Evolutionary conservation across 2,888 invertebrate species (phyloP), one percentile per base, ranked within the genome.

Genomic region (Drosophila kuntzei): DNA sequence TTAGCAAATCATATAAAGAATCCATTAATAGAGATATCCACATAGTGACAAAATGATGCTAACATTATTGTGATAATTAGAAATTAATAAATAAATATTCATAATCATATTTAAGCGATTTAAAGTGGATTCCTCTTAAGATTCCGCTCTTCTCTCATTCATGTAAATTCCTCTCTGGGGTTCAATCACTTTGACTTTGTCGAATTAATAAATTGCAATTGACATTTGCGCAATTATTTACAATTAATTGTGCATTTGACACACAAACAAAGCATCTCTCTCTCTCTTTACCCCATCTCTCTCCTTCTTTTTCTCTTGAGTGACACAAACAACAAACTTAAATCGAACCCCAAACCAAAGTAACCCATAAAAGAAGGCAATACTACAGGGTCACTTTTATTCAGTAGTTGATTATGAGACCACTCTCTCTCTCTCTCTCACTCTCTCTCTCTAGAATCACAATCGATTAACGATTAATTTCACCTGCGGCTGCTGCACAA

Each of bases 391-490:
- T 63, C 32, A 39, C 14, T 44, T n/a, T 29, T 22, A 41, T 58
- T 36, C 41, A 50, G 20, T 58, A 64, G 47, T 71, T 63, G 79
- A 65, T 67, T 71, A 69, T 75, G 43, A 44, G 32, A 36, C 61
- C 44, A 20, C 64, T 27, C 18, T 14, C 57, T 20, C 55, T 46
- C 36, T 22, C 41, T 11, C 80, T 58, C 51, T 18, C 16, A 62
- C 46, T 36, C 12, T 20, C 43, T 36, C 36, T 37, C 51, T 71
- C 16, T 67, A 43, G 67, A 71, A 74, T 74, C 77, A 69, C 77
- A 75, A 83, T 88, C 87, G 87, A 88, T 84, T 88, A 84, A 83
- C 75, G 73, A 89, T 83, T 78, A 80, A 87, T 87, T 83, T 71
- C 77, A 80, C 68, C 72, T 87, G 75, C 60, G 71, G 73, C 70